Evolutionary conservation across 2,797 vertebrate species (phyloP), one percentile per base, ranked within the genome.

Genomic region (Chaetodon trifasciatus): DNA sequence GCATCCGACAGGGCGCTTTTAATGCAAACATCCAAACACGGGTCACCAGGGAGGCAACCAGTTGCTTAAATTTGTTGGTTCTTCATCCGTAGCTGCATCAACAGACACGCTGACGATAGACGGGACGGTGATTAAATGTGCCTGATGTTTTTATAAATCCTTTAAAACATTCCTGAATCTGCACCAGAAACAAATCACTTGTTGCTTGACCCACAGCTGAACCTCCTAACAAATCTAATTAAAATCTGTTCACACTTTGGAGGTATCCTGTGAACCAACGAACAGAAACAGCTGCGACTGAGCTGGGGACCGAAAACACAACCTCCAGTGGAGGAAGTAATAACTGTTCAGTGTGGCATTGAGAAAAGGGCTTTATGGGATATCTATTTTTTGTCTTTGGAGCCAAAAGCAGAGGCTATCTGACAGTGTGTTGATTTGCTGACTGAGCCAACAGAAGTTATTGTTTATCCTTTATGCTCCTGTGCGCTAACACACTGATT

Each of bases 361-460:
- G 69, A 71, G 19, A 60, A 76, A 71, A 78, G 7, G 1, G 13
- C 58, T 78, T 52, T 13, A 39, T 57, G 52, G 62, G 46, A 23
- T 44, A 47, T 65, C 24, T 19, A 13, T 49, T 0, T 44, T 55
- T 19, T 35, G 4, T 42, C 6, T 63, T 42, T 53, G 2, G 13
- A 9, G 23, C 15, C 42, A 53, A 57, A 74, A 35, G 5, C 4
- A 23, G 23, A 9, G 5, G 19, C 13, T 17, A n/a, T 74, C 13
- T 70, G 65, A 64, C 57, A 61, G 63, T 6, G 50, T 74, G 58
- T 24, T 60, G 50, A 78, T 47, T 50, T 78, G 32, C 62, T 72
- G 78, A 72, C 52, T 32, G 63, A 73, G 58, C 47, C 23, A 50
- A 13, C 24, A 50, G 55, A 67, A 44, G 52, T 76, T 35, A 53